A percentile compares a stretch with the other conserved stretches of the same genome.
Conservation (phyloP, 2,113 vertebrate species). For the Hyperopisus bebe region DNA sequence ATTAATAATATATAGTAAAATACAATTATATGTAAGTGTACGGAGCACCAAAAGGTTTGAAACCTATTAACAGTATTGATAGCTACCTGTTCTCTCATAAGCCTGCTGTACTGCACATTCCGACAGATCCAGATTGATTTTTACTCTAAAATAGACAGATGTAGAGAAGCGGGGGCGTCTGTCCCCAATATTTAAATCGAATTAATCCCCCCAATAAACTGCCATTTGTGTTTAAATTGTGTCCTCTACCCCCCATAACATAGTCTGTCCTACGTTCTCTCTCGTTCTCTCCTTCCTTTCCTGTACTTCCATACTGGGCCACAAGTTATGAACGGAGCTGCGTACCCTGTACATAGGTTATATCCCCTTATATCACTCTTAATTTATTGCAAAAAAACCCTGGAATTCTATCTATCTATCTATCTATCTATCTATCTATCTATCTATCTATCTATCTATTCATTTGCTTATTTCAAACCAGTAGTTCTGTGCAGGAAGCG, state of each 20-base stretch:
- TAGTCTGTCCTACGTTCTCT: background rate
- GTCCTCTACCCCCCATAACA: background rate
- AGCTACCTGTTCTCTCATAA: background rate
- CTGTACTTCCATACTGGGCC: background rate
- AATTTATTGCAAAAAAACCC: too few species aligned
- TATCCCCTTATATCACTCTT: background rate
- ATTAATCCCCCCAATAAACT: background rate
- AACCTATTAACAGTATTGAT: background rate
- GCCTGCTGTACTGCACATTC: background rate
- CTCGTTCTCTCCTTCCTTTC: background rate
- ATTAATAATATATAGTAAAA: background rate
- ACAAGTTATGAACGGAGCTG: background rate
- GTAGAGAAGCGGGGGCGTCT: too few species aligned
- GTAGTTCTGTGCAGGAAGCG: background rate
- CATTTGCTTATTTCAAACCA: background rate
- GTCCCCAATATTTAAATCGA: too few species aligned
- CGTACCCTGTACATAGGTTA: background rate
- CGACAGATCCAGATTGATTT: background rate
- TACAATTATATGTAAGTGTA: background rate
- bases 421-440: too few species aligned
- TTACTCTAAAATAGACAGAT: background rate
- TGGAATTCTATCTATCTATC: background rate
- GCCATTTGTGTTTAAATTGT: background rate
- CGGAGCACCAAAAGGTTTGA: background rate
- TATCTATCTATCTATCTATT: background rate